Evolutionary conservation across 2,888 invertebrate species (phyloP).

Genomic region (Conomelus anceps): DNA sequence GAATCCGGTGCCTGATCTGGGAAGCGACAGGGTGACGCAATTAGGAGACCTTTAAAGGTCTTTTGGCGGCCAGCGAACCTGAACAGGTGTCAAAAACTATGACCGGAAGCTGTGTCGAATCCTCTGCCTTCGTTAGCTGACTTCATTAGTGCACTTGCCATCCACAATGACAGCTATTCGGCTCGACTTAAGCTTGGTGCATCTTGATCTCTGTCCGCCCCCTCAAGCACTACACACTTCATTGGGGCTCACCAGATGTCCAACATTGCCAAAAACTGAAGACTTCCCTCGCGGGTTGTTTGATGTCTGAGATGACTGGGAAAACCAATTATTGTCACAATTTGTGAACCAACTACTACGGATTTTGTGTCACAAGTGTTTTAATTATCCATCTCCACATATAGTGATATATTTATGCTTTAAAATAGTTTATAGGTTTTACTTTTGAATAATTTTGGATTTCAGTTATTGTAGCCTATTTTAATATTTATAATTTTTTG

Average conservation of each 20-base stretch:
- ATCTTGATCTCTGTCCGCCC: background rate
- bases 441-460: too few species aligned
- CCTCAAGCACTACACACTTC: background rate
- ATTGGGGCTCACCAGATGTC: background rate
- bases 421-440: too few species aligned
- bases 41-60: background rate
- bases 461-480: too few species aligned
- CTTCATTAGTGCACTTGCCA: background rate
- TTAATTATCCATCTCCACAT: too few species aligned
- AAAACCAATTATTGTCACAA: too few species aligned
- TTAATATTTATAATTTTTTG: too few species aligned
- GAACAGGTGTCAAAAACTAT: background rate
- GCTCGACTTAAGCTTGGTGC: background rate
- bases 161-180: background rate
- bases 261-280: background rate
- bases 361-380: too few species aligned
- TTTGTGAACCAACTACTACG: too few species aligned
- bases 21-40: too few species aligned
- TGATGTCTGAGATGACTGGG: background rate
- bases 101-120: background rate
- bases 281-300: background rate
- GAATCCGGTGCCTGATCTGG: too few species aligned
- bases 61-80: background rate
- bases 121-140: background rate
- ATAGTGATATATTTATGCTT: too few species aligned